Conservation (phyloP, 2,113 vertebrate genomes). For the Zosterops pallidus region DNA sequence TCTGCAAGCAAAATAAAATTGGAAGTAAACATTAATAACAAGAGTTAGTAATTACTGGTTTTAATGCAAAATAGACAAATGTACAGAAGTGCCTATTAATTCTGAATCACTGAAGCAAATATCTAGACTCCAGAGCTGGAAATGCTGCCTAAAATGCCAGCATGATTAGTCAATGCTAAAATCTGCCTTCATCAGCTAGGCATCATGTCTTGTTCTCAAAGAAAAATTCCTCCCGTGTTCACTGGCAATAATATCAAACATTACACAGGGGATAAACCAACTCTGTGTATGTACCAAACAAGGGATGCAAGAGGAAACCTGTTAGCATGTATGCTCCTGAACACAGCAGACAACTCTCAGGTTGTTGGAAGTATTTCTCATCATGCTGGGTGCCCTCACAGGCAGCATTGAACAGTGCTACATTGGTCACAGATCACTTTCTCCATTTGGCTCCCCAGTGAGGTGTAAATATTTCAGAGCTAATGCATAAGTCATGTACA, state of each 20-base stretch:
- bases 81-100: conserved; percentile 18
- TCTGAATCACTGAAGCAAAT: conserved; percentile 18
- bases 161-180: conserved; percentile 21
- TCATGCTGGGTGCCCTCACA: not conserved
- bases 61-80: conserved; percentile 37
- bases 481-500: conserved; percentile 59
- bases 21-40: conserved; percentile 6
- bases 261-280: not conserved
- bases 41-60: not conserved
- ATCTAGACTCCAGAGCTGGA: not conserved
- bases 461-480: conserved; percentile 52
- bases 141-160: conserved; percentile 11
- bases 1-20: not conserved
- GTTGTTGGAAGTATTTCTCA: not conserved
- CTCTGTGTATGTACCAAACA: not conserved
- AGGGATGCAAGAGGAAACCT: not conserved
- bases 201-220: not conserved
- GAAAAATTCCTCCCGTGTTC: not conserved
- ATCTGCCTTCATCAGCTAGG: not conserved
- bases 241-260: not conserved
- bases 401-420: not conserved
- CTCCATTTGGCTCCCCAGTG: conserved; percentile 25
- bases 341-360: not conserved
- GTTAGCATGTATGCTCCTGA: not conserved
- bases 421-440: conserved; percentile 9